phyloP scores from a whole-genome alignment of 2,113 vertebrate genomes.

The Tonatia bakeri region DNA sequence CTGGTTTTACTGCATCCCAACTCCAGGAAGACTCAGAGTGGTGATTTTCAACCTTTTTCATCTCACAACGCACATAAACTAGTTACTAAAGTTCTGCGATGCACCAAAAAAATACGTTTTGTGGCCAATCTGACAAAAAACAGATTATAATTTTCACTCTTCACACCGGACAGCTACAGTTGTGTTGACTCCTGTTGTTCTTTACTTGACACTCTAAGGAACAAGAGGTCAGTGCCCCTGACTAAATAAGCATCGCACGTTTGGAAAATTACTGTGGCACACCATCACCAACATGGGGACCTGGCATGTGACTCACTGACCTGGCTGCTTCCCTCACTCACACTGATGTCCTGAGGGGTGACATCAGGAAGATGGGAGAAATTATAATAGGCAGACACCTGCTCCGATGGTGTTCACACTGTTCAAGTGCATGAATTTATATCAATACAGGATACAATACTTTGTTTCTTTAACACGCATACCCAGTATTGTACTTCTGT shows the following conservation, averaged over 20 bases:
- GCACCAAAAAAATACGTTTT: not conserved
- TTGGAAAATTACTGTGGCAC: not conserved
- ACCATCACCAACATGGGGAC: not conserved
- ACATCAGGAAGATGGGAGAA: not conserved
- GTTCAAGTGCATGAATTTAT: not conserved
- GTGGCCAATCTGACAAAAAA: not conserved
- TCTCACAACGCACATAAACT: not conserved
- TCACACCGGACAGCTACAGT: not conserved
- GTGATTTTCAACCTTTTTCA: not conserved
- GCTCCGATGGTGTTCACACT: not conserved
- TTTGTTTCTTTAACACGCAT: slow-evolving; percentile 6
- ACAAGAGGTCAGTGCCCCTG: not conserved
- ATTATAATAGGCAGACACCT: not conserved
- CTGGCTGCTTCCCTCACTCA: not conserved
- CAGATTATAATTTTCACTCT: not conserved
- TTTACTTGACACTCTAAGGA: not conserved
- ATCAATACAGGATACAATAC: not conserved
- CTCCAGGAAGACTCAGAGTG: too few species aligned
- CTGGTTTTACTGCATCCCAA: not conserved
- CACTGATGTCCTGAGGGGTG: not conserved
- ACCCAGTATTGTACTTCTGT: not conserved
- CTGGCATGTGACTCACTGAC: accelerated
- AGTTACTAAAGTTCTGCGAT: not conserved
- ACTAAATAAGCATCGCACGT: not conserved
- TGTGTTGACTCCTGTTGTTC: not conserved